A percentile compares a stretch with the other conserved stretches of the same genome.
Conservation (phyloP, 2,113 vertebrate genomes). For the Saguinus imperator region DNA sequence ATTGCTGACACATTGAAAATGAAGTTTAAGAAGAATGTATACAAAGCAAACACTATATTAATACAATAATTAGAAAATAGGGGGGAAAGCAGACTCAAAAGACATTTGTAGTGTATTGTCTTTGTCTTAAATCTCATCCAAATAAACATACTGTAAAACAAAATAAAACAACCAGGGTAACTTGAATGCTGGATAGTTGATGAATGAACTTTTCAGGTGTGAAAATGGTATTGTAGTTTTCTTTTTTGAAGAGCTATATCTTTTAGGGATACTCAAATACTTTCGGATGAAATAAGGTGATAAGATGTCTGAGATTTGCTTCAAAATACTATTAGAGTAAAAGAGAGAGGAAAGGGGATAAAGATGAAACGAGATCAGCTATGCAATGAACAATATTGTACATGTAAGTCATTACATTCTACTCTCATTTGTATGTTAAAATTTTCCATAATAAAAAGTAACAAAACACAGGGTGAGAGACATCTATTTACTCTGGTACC, state of each 20-base stretch:
- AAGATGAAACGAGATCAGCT: neutral
- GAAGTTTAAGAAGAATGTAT: slow-evolving; percentile 75
- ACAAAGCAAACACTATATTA: slow-evolving; percentile 80
- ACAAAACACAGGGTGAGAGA: neutral
- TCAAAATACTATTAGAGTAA: neutral
- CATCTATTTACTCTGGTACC: neutral
- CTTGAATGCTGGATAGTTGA: neutral
- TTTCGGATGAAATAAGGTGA: neutral
- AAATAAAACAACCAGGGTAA: neutral
- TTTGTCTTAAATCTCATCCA: neutral
- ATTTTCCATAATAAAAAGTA: neutral
- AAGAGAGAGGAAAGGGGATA: neutral
- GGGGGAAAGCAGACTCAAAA: neutral
- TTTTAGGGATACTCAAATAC: slow-evolving; percentile 14
- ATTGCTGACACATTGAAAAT: slow-evolving; percentile 78
- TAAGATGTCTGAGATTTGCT: neutral
- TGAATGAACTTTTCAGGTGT: neutral
- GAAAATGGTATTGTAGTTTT: neutral
- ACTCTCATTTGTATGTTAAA: neutral
- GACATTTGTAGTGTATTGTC: neutral
- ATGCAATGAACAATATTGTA: neutral
- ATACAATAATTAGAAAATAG: slow-evolving; percentile 76
- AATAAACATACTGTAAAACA: neutral
- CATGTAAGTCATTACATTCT: neutral
- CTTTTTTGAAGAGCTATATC: neutral